phyloP scores from a whole-genome alignment of 2,113 vertebrate species.

The Eretmochelys imbricata region DNA sequence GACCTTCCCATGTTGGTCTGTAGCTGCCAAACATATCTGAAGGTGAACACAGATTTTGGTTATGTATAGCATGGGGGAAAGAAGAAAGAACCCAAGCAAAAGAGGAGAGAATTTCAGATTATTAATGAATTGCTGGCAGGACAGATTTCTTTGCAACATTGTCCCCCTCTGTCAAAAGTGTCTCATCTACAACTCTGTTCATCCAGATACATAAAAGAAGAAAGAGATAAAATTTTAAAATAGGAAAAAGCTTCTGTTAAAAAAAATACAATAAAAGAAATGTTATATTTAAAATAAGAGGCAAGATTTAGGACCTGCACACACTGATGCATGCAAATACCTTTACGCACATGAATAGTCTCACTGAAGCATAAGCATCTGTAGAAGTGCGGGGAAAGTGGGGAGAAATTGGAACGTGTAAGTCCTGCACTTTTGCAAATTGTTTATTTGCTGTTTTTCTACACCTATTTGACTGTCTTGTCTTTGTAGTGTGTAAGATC shows the following conservation, averaged over 20 bases:
- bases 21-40: not conserved
- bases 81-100: not conserved
- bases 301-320: not conserved
- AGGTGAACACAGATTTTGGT: not conserved
- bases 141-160: not conserved
- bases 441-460: conserved; percentile 30
- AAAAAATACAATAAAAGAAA: not conserved
- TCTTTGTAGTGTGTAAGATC: not conserved
- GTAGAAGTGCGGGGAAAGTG: not conserved
- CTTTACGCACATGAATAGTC: not conserved
- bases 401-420: not conserved
- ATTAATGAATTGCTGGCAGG: not conserved
- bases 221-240: not conserved
- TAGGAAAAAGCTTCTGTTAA: not conserved
- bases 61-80: not conserved
- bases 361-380: not conserved
- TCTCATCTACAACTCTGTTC: not conserved
- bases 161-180: not conserved
- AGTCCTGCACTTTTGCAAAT: conserved; percentile 39
- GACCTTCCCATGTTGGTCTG: not conserved
- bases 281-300: not conserved
- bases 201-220: not conserved
- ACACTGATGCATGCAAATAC: not conserved
- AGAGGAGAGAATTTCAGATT: not conserved
- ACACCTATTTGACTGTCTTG: not conserved